Evolutionary conservation across 1,140 invertebrate genomes (phyloP).

Genomic region (Drosophila bocki): DNA sequence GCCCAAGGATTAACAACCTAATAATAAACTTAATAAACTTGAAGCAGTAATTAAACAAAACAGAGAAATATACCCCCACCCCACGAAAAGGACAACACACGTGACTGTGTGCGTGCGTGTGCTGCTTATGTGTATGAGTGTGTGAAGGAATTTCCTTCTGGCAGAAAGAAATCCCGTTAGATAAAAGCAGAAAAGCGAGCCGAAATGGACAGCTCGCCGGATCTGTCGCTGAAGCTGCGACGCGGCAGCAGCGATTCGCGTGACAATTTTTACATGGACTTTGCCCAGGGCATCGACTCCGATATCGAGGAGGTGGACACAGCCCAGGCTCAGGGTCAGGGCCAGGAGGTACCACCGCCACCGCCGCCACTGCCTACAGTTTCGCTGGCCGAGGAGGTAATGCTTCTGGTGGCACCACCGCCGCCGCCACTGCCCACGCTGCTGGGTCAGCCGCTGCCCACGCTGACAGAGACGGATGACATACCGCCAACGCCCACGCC

Average conservation of each 20-base stretch:
- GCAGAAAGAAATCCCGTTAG: conserved; percentile 6
- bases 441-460: conserved; percentile 68
- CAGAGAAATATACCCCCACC: not conserved
- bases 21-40: conserved; percentile 23
- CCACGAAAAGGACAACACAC: not conserved
- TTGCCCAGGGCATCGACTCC: conserved; percentile 94
- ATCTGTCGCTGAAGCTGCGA: conserved; percentile 91
- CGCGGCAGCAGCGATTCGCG: conserved; percentile 93
- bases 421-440: conserved; percentile 54
- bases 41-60: not conserved
- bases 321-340: conserved; percentile 54
- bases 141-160: conserved; percentile 15
- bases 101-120: conserved; percentile 11
- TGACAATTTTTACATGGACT: conserved; percentile 95
- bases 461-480: conserved; percentile 77
- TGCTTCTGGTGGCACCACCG: conserved; percentile 66
- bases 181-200: conserved; percentile 1
- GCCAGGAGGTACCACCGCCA: conserved; percentile 25
- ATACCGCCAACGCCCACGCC: conserved; percentile 81
- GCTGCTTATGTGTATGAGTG: conserved; percentile 12
- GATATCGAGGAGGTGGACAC: conserved; percentile 94
- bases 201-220: conserved; percentile 90
- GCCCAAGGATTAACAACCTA: conserved; percentile 29
- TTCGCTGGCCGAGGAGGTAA: conserved; percentile 59
- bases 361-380: conserved; percentile 59